These are phyloP conservation scores for Trogon melanurus DNA, from an alignment of 2,113 vertebrate genomes.

Conservation along the genomic window DNA sequence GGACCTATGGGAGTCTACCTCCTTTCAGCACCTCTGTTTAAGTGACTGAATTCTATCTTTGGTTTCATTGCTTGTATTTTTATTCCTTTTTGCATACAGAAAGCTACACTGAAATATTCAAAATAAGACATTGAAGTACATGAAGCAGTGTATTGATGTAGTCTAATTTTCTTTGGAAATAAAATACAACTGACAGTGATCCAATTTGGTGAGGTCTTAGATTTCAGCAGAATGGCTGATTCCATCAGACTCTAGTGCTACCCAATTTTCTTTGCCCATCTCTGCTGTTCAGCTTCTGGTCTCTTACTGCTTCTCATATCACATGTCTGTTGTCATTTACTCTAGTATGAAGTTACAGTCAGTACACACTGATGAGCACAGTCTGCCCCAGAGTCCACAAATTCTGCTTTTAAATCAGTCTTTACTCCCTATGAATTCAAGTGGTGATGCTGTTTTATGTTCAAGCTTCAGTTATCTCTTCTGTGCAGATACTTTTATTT, in stretches of 20 bases:
- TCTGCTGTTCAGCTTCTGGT: neutral
- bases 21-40: neutral
- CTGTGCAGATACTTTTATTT: neutral
- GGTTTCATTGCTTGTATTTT: neutral
- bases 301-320: neutral
- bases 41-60: neutral
- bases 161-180: neutral
- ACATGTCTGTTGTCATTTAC: neutral
- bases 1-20: neutral
- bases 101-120: neutral
- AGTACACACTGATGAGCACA: neutral
- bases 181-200: neutral
- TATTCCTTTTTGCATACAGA: neutral
- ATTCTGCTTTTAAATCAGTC: neutral
- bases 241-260: neutral
- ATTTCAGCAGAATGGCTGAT: neutral
- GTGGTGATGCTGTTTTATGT: neutral
- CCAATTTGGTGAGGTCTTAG: neutral
- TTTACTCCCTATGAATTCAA: neutral
- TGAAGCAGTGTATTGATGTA: neutral
- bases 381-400: neutral
- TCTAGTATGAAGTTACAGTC: neutral
- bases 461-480: neutral
- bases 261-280: neutral
- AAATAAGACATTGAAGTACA: neutral